Base-by-base conservation (phyloP, 2,888 invertebrate genomes). In the Timema podura region DNA sequence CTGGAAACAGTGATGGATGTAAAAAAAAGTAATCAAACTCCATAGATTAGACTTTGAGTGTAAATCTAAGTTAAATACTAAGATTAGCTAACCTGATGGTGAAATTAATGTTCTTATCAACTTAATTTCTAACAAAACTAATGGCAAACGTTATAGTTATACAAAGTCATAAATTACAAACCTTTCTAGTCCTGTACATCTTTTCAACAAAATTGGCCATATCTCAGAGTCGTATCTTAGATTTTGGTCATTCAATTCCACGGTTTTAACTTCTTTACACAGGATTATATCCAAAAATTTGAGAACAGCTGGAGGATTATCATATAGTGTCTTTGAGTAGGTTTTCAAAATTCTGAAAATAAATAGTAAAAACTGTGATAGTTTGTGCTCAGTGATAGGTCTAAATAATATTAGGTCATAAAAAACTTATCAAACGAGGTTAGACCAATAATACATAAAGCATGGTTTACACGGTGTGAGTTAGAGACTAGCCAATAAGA, bases 171-270 rank as follows among this genome's bases (percentile, higher is more conserved):
- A 66, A 46, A 61, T 68, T 8, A 54, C 61, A 47, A 46, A 70
- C 70, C 69, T 59, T 54, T 70, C 59, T 5, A 72, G 67, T 15
- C 70, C 70, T 45, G 64, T 64, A 47, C 72, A 72, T 51, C 67
- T 68, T 9, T 59, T 68, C 13, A 72, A 46, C 8, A 72, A 48
- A 16, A 72, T 51, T 5, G 68, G 61, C 72, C 72, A 72, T 11
- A 72, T 61, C 30, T 65, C 48, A n/a, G 48, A 44, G n/a, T 66
- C 65, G 13, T 11, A 9, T 7, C 68, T 48, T 6, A 64, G 54
- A 11, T 46, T 44, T n/a, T 16, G 16, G 6, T 70, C 70, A 7
- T 47, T 54, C 6, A 72, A 59, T 16, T 72, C 72, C 44, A 72
- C 46, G 0, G 59, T 44, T 45, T 65, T 68, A n/a, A 72, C 64